Evolutionary conservation across 92 coral and sea anemone species (phyloP).

Genomic region (Anthopleura xanthogrammica): DNA sequence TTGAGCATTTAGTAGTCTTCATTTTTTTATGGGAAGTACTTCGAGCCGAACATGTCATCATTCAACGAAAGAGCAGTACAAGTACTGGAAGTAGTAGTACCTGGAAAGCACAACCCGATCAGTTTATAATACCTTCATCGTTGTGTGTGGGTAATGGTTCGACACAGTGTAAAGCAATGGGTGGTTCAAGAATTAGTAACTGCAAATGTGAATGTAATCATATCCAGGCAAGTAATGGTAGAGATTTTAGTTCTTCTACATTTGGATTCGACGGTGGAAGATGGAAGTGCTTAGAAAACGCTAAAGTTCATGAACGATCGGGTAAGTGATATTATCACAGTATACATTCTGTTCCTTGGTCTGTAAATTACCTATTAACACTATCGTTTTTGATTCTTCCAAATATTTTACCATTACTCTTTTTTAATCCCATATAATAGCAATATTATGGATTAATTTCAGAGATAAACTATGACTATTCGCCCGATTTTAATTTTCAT

Average conservation of each 20-base stretch:
- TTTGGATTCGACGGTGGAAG: not conserved
- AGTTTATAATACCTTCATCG: not conserved
- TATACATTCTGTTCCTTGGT: too few relatives aligned
- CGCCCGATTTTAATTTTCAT: too few relatives aligned
- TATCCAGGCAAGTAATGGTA: not conserved
- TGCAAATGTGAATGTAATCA: slow-evolving; percentile 10
- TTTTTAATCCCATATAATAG: too few relatives aligned
- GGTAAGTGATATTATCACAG: too few relatives aligned
- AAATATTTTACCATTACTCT: too few relatives aligned
- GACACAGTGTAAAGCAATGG: not conserved
- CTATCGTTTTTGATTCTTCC: too few relatives aligned
- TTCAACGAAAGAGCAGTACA: not conserved
- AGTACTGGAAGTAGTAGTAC: not conserved
- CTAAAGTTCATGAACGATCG: not conserved
- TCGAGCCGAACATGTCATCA: not conserved
- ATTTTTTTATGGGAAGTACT: not conserved
- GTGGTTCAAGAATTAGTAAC: not conserved
- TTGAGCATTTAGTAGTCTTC: not conserved
- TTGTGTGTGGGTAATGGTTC: not conserved
- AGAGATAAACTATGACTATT: too few relatives aligned
- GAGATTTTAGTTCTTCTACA: not conserved
- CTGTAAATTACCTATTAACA: too few relatives aligned
- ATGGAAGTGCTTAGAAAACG: not conserved
- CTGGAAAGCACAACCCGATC: not conserved
- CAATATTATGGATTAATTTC: too few relatives aligned